phyloP scores from a whole-genome alignment of 2,888 invertebrate species.

The Allacma fusca region DNA sequence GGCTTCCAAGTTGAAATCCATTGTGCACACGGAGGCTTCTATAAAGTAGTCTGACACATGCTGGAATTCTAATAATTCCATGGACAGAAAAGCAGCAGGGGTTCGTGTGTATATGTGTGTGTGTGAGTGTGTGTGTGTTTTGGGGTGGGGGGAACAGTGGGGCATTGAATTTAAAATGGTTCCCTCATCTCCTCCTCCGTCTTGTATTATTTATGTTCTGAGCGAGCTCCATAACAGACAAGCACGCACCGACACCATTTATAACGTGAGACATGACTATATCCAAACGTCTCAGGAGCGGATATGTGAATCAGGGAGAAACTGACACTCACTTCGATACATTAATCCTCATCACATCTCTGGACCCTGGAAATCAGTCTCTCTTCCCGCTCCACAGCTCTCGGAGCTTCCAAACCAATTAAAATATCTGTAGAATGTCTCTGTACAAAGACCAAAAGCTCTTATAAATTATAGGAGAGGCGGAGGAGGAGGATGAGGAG shows the following conservation, averaged over 20 bases:
- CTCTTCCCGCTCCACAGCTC: too few relatives aligned
- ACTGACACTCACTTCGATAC: neutral
- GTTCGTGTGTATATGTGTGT: neutral
- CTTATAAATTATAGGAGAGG: too few relatives aligned
- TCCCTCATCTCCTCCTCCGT: conserved; percentile 17
- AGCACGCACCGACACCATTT: conserved; percentile 24
- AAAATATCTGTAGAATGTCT: too few relatives aligned
- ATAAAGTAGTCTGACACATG: neutral
- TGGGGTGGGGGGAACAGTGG: neutral
- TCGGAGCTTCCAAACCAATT: too few relatives aligned
- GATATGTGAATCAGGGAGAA: neutral
- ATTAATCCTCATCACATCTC: neutral
- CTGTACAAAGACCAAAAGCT: too few relatives aligned
- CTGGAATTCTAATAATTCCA: conserved; percentile 15
- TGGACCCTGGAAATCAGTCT: neutral
- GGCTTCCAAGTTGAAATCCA: too few relatives aligned
- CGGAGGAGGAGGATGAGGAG: too few relatives aligned
- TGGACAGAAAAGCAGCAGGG: neutral
- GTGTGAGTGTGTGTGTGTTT: too few relatives aligned
- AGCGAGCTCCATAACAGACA: neutral
- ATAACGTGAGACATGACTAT: neutral
- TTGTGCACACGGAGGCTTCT: too few relatives aligned
- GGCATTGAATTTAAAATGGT: conserved; percentile 19
- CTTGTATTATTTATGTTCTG: conserved; percentile 13
- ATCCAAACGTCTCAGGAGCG: too few relatives aligned